Percentiles rank a stretch among this genome's conserved stretches.
Evolutionary conservation across 2,888 invertebrate genomes (phyloP).

Genomic region (Agrilus cyanescens): DNA sequence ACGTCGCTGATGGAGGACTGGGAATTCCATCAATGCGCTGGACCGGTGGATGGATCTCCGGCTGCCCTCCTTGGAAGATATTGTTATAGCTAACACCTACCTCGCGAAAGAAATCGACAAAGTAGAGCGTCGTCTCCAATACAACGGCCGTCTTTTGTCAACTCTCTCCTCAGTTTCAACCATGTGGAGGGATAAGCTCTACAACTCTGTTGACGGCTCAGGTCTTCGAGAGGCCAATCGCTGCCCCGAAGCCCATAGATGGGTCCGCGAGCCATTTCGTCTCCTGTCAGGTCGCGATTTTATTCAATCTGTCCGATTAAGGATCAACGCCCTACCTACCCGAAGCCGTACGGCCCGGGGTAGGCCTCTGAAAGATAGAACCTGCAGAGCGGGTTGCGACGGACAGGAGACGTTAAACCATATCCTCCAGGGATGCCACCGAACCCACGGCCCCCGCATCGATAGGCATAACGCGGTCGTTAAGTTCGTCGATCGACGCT

Average conservation of each 20-base stretch:
- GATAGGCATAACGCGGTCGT: conserved; percentile 24
- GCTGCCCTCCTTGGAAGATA: no score
- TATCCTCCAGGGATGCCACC: conserved; percentile 23
- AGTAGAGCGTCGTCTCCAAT: conserved; percentile 7
- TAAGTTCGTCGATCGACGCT: conserved; percentile 14
- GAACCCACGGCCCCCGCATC: conserved; percentile 28
- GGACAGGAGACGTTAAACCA: conserved; percentile 25
- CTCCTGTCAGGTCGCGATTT: conserved; percentile 24
- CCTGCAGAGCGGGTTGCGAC: conserved; percentile 25
- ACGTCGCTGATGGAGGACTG: conserved; percentile 9
- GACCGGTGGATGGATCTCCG: neutral
- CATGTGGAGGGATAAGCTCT: conserved; percentile 8
- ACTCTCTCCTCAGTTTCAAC: no score
- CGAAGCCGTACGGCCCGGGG: conserved; percentile 20
- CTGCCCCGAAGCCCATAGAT: conserved; percentile 4
- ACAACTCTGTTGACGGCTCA: conserved; percentile 15
- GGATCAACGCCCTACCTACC: conserved; percentile 20
- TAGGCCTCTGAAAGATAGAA: neutral
- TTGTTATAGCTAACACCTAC: no score
- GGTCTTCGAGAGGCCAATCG: conserved; percentile 12
- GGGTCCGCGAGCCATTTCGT: conserved; percentile 12
- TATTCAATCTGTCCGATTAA: conserved; percentile 21
- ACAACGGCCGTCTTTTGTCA: neutral
- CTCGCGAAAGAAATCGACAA: neutral
- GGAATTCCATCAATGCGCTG: conserved; percentile 18